A percentile compares a stretch with the other conserved stretches of the same genome.
phyloP scores from a whole-genome alignment of 23 tunicate species.

The Phallusia fumigata region DNA sequence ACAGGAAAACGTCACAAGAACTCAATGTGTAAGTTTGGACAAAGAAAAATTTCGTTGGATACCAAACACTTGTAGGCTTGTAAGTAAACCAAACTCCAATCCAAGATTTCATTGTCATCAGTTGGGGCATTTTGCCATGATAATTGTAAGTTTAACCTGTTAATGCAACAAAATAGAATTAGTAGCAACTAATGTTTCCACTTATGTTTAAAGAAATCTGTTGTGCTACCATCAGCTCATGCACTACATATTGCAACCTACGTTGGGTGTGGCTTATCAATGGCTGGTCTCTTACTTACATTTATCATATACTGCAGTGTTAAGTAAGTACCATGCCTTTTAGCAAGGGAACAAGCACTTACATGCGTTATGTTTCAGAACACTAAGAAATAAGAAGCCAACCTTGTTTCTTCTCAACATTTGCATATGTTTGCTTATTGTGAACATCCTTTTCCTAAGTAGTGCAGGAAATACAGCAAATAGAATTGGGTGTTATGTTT shows the following conservation, averaged over 20 bases:
- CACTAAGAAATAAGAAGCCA: constrained; percentile 22
- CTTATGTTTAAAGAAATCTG: not conserved
- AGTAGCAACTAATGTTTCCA: not conserved
- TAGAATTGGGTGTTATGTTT: constrained; percentile 10
- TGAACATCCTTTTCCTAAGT: constrained; percentile 28
- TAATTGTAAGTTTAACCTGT: not conserved
- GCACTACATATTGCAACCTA: constrained; percentile 2
- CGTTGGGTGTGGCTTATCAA: constrained; percentile 3
- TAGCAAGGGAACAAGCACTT: too few species aligned
- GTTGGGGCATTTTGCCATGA: not conserved
- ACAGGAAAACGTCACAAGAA: constrained; percentile 3
- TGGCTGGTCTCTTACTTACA: not conserved
- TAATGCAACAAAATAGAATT: not conserved
- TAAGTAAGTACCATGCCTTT: not conserved
- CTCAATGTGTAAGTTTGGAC: not conserved
- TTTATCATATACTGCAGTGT: not conserved
- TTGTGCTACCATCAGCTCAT: not conserved
- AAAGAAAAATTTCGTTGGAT: not conserved
- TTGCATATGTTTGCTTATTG: constrained; percentile 20
- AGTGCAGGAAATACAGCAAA: constrained; percentile 15
- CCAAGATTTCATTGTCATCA: not conserved
- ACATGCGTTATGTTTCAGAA: not conserved
- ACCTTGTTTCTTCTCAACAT: constrained; percentile 28
- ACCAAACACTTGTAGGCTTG: not conserved
- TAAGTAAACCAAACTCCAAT: not conserved